Conservation (phyloP, 1,140 invertebrate species). For the Ostrea denselamellosa region DNA sequence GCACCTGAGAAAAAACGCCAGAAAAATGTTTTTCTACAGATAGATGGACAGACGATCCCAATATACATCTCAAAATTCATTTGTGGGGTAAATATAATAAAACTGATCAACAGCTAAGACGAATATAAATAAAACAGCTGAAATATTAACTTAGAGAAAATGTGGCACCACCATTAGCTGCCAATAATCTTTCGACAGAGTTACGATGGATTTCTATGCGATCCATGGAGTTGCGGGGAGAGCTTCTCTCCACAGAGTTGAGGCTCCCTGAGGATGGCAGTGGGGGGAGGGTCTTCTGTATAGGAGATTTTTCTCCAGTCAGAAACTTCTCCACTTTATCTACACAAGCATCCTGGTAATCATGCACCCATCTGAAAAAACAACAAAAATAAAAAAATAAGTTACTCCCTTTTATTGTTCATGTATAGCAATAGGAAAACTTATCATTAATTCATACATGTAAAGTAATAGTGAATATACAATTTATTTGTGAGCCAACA, state of each 20-base stretch:
- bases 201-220: not conserved
- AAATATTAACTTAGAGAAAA: constrained; percentile 7
- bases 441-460: not conserved
- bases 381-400: not conserved
- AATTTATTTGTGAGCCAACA: not conserved
- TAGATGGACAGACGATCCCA: too few relatives aligned
- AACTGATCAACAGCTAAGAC: too few relatives aligned
- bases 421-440: not conserved
- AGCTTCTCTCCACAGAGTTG: not conserved
- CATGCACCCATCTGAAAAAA: constrained; percentile 93
- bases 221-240: not conserved
- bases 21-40: too few relatives aligned
- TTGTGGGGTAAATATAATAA: too few relatives aligned
- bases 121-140: not conserved
- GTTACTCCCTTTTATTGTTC: too few relatives aligned
- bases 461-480: not conserved
- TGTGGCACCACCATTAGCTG: not conserved
- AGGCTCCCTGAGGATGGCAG: not conserved
- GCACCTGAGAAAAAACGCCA: too few relatives aligned
- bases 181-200: constrained; percentile 1
- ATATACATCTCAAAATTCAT: too few relatives aligned
- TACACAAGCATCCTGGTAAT: constrained; percentile 99
- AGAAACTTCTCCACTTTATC: constrained; percentile 93
- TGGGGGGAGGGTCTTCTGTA: not conserved
- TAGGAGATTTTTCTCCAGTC: constrained; percentile 44